Conservation (phyloP, 1,140 invertebrate species). For the Heliconius melpomene region DNA sequence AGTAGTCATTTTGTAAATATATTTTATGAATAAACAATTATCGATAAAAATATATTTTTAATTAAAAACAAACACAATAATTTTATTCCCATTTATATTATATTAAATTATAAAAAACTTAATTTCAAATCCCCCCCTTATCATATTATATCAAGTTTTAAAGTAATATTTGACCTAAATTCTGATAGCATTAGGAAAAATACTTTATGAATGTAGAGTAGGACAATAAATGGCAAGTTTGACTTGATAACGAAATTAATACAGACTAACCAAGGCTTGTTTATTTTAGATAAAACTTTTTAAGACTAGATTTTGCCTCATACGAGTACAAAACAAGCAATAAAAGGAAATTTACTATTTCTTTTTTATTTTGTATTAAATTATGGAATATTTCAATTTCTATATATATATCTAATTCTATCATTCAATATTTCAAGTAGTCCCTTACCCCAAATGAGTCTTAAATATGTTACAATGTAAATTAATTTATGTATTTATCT, state of each 20-base stretch:
- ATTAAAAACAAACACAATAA: neutral
- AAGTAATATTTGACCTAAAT: neutral
- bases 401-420: no score
- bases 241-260: neutral
- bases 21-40: conserved; percentile 25
- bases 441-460: no score
- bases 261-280: neutral
- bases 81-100: neutral
- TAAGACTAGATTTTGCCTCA: no score
- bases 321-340: no score
- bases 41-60: conserved; percentile 27
- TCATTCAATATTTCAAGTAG: no score
- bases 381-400: no score
- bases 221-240: neutral
- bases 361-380: no score
- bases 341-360: no score
- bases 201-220: neutral
- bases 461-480: no score
- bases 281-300: neutral
- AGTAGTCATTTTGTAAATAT: conserved; percentile 26
- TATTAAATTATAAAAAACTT: no score
- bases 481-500: no score
- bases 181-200: neutral
- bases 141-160: neutral
- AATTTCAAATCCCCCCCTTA: no score